Base-by-base conservation (phyloP, 2,888 invertebrate genomes). In the Patella pellucida region DNA sequence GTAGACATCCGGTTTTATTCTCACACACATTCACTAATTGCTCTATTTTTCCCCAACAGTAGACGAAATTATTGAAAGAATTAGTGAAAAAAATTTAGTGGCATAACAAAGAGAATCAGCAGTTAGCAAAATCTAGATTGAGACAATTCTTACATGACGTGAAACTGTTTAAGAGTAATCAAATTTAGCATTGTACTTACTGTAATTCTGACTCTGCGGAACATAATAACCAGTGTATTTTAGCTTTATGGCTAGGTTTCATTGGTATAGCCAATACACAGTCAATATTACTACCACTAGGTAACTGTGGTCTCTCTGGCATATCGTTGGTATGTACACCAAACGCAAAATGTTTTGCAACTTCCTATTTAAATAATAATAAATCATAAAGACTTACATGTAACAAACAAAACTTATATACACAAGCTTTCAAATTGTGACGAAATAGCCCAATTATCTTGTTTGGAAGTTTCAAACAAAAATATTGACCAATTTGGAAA, bases 201-300 rank as follows among this genome's bases (percentile, higher is more conserved):
- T 94, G 94, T 89, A 95, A 94, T 91, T 96, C 95, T 27, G 94
- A 92, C 82, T 95, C 94, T 19, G 94, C 94, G 89, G 94, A 94
- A 50, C 95, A 95, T 79, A 96, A 93, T 92, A 96, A 94, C 95
- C 95, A 96, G 80, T 95, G 94, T 12, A 95, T 95, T 82, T 94
- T 94, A 9, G 94, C 94, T 9, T 94, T 94, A 82, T 93, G 84
- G 76, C 83, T 84, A 15, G 86, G 93, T 74, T 94, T 92, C 74
- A 94, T 94, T 2, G 95, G 95, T 69, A 96, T 92, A 0, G 95
- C 96, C 92, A 96, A 93, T 54, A 96, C 92, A 90, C 95, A 95
- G n/a, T 94, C 93, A 31, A 95, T 92, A 81, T 93, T 93, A 78
- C 94, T 94, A 1, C 94, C 94, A 0, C 93, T 93, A 0, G 96